A percentile compares a stretch with the other conserved stretches of the same genome.
phyloP scores from a whole-genome alignment of 2,113 vertebrate genomes.

The Hydrochoerus hydrochaeris region DNA sequence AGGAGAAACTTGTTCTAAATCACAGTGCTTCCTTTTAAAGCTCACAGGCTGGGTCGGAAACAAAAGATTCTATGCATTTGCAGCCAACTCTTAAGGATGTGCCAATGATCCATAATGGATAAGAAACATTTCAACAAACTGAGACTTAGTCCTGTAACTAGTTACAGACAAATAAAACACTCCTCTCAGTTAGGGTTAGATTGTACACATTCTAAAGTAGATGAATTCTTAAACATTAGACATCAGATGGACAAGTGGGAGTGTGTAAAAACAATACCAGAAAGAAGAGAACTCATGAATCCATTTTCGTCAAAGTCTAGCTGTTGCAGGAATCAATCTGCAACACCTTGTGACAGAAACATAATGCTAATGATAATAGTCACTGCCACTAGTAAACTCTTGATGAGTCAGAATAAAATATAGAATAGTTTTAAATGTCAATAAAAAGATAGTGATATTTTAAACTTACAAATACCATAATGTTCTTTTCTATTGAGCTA shows the following conservation, averaged over 20 bases:
- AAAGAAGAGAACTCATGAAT: neutral
- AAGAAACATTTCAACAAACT: neutral
- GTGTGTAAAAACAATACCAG: neutral
- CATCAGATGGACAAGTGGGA: neutral
- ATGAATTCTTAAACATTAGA: neutral
- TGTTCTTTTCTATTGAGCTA: constrained; percentile 24
- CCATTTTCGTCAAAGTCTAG: neutral
- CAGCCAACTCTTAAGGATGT: neutral
- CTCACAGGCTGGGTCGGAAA: neutral
- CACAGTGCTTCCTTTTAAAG: neutral
- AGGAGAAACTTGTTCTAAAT: neutral
- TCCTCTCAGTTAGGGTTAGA: neutral
- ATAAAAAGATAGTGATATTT: constrained; percentile 22
- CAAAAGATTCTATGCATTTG: neutral
- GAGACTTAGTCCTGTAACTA: neutral
- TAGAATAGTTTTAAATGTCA: neutral
- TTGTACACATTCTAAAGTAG: neutral
- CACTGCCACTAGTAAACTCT: neutral
- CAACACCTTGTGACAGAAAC: neutral
- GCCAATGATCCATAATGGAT: neutral
- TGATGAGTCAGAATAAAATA: constrained; percentile 16
- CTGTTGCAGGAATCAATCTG: neutral
- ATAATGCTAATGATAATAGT: neutral
- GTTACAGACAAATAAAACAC: neutral
- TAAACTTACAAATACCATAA: neutral